Base-by-base conservation (phyloP, 92 coral and sea anemone genomes). In the Palythoa heliodiscus region DNA sequence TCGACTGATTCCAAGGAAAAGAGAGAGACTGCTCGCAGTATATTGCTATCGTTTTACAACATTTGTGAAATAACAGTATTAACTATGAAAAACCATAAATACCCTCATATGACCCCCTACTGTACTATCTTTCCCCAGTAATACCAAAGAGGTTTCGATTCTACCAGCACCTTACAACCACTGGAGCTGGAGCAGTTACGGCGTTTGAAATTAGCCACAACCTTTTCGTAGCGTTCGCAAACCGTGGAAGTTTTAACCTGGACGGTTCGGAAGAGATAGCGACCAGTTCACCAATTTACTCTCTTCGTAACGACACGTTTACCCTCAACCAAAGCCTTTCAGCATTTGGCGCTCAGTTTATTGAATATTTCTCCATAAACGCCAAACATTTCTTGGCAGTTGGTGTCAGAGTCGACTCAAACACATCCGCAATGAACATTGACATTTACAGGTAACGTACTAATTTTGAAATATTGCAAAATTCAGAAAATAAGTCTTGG, bases 171-270 rank as follows among this genome's bases (percentile, higher is more conserved):
- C 74, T 80, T 22, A 54, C 84, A 47, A 80, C 84, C 74, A 25
- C 17, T 50, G 84, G 75, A 63, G 84, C 84, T 53, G 70, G 29
- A 17, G 63, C 84, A 67, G 84, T 80, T 14, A 66, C 84, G 25
- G 84, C 74, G 11, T 80, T 80, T 53, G 84, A 80, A 47, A 63
- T 66, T 13, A 80, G 66, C 20, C 24, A 29, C 23, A 39, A 22
- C 8, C 47, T 80, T 22, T 67, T 47, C 48, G 84, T 80, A 1
- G 74, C 70, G 63, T 80, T 64, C 14, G 84, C 84, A 55, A 80
- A 80, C 64, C 73, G 84, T 64, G 73, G 84, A 52, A 11, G 58
- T 63, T 66, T 39, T 25, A 80, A 52, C 7, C 38, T 80, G 84
- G 84, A 80, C 84, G 38, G 55, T 8, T 14, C 73, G 13, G 74